These are phyloP conservation scores for Gallirallus australis DNA, from an alignment of 2,797 vertebrate genomes.

Conservation along the genomic window DNA sequence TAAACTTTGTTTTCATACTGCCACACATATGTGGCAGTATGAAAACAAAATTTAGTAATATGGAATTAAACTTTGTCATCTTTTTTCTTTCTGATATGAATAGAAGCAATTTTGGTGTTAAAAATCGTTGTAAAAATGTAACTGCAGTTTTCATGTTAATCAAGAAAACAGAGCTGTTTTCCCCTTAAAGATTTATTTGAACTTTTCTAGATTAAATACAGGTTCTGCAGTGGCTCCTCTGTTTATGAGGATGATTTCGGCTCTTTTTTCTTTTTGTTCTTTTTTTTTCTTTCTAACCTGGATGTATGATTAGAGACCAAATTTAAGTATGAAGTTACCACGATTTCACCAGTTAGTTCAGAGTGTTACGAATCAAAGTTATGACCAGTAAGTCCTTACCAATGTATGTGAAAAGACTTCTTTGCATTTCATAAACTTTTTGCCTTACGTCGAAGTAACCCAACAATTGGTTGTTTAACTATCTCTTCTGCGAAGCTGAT, in stretches of 20 bases:
- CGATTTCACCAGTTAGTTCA: neutral
- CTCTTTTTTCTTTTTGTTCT: neutral
- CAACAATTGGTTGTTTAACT: neutral
- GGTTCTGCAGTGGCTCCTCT: neutral
- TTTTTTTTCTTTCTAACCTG: neutral
- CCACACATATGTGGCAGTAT: neutral
- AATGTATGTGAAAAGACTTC: neutral
- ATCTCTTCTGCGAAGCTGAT: neutral
- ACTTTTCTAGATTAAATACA: neutral
- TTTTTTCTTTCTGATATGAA: fast-evolving
- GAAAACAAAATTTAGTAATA: neutral
- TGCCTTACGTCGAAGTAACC: neutral
- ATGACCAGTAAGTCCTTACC: neutral
- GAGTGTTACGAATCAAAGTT: neutral
- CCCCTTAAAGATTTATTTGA: neutral
- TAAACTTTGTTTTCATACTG: too few relatives aligned
- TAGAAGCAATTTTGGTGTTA: neutral
- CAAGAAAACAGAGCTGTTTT: neutral
- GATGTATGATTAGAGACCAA: neutral
- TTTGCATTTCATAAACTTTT: neutral
- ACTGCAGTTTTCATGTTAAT: neutral
- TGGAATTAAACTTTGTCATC: neutral
- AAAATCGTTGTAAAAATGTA: neutral
- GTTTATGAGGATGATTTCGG: neutral
- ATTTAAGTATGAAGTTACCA: neutral